Percentiles rank a stretch among this genome's conserved stretches.
Evolutionary conservation across 2,888 invertebrate species (phyloP).

Genomic region (Hofmannophila pseudospretella): DNA sequence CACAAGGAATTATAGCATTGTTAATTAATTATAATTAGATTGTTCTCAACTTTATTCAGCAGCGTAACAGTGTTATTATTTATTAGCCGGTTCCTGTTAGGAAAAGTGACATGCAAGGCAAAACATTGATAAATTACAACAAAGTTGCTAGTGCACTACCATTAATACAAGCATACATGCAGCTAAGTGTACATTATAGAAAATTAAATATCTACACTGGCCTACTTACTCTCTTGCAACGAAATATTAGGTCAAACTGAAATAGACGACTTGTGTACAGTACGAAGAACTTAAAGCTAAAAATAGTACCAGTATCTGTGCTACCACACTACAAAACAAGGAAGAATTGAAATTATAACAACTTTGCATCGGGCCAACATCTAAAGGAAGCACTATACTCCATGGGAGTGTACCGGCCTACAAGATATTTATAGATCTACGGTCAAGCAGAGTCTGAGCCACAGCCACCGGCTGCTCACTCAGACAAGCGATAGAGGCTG

Average conservation of each 20-base stretch:
- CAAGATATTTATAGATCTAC: slow-evolving; percentile 63
- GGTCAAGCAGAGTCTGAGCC: slow-evolving; percentile 40
- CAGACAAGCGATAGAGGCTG: slow-evolving; percentile 27
- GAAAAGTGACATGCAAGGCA: no score
- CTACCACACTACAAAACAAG: slow-evolving; percentile 8
- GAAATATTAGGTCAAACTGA: no score
- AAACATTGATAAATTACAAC: no score
- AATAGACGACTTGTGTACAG: neutral
- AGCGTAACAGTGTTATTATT: no score
- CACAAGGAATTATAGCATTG: no score
- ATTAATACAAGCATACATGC: neutral
- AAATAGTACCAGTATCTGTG: neutral
- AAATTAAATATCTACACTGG: neutral
- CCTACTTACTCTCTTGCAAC: neutral
- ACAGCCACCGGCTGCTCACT: no score
- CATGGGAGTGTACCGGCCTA: slow-evolving; percentile 37
- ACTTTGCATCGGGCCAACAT: slow-evolving; percentile 12
- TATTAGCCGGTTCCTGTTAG: no score
- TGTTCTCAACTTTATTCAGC: no score
- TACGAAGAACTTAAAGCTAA: neutral
- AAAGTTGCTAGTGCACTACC: neutral
- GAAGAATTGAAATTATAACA: slow-evolving; percentile 12
- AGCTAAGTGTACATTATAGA: no score
- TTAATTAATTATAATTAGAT: no score
- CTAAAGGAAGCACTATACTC: slow-evolving; percentile 19